Percentiles rank a stretch among this genome's conserved stretches.
These are phyloP conservation scores for Altica lythri DNA, from an alignment of 2,888 invertebrate genomes.

Conservation along the genomic window DNA sequence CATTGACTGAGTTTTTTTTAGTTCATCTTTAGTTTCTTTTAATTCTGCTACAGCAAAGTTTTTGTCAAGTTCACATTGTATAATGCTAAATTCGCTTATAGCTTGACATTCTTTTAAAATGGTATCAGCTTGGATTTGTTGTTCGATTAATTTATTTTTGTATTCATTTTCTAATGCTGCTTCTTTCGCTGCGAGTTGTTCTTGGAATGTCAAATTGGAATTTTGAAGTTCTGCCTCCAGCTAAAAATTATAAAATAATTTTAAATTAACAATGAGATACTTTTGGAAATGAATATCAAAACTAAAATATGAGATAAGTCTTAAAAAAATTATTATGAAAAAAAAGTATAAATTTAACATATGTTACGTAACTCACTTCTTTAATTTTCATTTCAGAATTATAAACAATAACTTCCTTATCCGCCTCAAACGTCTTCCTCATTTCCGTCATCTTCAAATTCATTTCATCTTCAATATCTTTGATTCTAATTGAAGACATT, in stretches of 20 bases:
- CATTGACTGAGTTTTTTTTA: constrained; percentile 35
- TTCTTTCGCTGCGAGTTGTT: constrained; percentile 56
- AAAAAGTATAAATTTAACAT: too few relatives aligned
- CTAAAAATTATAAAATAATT: too few relatives aligned
- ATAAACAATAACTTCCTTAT: constrained; percentile 43
- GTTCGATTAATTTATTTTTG: constrained; percentile 56
- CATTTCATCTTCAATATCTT: constrained; percentile 38
- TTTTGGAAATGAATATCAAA: too few relatives aligned
- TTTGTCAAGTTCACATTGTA: constrained; percentile 61
- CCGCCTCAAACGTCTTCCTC: constrained; percentile 48
- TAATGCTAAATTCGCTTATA: constrained; percentile 61
- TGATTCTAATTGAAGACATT: constrained; percentile 39
- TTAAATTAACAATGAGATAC: too few relatives aligned
- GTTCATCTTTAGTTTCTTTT: constrained; percentile 36
- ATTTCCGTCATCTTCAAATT: constrained; percentile 41
- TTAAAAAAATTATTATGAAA: too few relatives aligned
- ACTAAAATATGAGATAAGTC: too few relatives aligned
- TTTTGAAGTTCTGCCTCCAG: constrained; percentile 50
- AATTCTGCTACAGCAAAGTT: constrained; percentile 56
- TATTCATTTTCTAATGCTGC: constrained; percentile 56
- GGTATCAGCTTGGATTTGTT: constrained; percentile 56
- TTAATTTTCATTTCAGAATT: constrained; percentile 52
- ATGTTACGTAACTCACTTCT: constrained; percentile 38
- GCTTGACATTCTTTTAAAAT: constrained; percentile 63
- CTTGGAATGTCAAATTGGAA: constrained; percentile 45